Evolutionary conservation across 2,797 vertebrate species (phyloP).

Genomic region (Pteronotus mesoamericanus): DNA sequence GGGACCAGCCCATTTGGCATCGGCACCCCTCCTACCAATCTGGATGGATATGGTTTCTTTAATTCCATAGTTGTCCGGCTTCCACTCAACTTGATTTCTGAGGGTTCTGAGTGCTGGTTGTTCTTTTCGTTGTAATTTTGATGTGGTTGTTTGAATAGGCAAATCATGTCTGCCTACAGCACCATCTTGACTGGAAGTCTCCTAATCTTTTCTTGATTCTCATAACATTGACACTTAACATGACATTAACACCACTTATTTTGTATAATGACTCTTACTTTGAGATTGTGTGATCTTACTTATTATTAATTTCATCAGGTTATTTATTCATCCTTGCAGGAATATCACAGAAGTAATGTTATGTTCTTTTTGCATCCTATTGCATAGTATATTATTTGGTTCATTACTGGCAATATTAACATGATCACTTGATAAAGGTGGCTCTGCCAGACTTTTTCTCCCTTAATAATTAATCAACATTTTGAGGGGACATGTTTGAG

Average conservation of each 20-base stretch:
- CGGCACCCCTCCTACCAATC: too few relatives aligned
- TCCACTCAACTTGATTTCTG: too few relatives aligned
- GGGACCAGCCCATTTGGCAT: too few relatives aligned
- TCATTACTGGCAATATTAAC: background rate
- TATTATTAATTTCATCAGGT: background rate
- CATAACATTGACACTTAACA: background rate
- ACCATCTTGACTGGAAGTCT: too few relatives aligned
- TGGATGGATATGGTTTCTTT: too few relatives aligned
- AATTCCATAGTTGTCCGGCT: too few relatives aligned
- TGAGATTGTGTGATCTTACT: background rate
- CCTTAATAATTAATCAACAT: background rate
- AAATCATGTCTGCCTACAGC: too few relatives aligned
- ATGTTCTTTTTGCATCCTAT: background rate
- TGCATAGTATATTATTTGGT: background rate
- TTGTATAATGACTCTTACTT: background rate
- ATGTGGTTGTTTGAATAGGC: too few relatives aligned
- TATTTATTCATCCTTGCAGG: background rate
- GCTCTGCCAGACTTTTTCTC: background rate
- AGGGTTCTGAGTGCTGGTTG: too few relatives aligned
- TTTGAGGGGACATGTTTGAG: background rate
- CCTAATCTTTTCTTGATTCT: background rate
- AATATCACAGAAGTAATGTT: background rate
- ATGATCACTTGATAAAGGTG: background rate
- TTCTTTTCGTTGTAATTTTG: too few relatives aligned
- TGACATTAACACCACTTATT: background rate